phyloP scores from a whole-genome alignment of 1,140 invertebrate species.

The Drosophila carrolli region DNA sequence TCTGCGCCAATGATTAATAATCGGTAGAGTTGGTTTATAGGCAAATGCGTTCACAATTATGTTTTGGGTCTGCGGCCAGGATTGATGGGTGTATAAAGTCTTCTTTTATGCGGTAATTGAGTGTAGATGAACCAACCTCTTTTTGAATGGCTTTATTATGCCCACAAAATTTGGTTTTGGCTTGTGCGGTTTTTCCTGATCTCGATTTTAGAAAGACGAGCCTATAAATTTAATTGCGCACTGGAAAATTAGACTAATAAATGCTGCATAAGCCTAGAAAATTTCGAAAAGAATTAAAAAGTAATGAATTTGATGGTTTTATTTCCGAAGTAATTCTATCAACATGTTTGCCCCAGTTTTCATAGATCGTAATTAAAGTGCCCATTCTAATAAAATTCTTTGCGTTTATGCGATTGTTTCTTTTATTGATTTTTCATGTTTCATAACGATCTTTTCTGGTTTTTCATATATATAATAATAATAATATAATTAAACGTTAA shows the following conservation, averaged over 20 bases:
- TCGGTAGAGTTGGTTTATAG: conserved; percentile 49
- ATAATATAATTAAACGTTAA: conserved; percentile 72
- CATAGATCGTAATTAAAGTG: no score
- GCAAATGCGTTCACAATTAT: conserved; percentile 75
- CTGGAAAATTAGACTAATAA: neutral
- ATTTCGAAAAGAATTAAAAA: neutral
- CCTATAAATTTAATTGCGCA: neutral
- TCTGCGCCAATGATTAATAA: conserved; percentile 71
- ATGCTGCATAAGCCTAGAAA: neutral
- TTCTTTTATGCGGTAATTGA: conserved; percentile 79
- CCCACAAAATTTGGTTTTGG: conserved; percentile 32
- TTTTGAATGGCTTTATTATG: conserved; percentile 74
- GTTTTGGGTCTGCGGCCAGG: conserved; percentile 55
- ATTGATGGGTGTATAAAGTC: conserved; percentile 82
- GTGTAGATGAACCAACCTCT: conserved; percentile 55
- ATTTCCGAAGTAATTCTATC: neutral
- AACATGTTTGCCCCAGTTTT: neutral
- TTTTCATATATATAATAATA: conserved; percentile 52
- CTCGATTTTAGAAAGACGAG: neutral
- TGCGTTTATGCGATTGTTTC: conserved; percentile 62
- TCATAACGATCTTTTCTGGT: conserved; percentile 65
- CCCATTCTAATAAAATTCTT: neutral
- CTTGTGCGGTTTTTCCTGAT: conserved; percentile 32
- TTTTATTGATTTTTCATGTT: conserved; percentile 74
- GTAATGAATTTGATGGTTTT: no score